A percentile compares a stretch with the other conserved stretches of the same genome.
Evolutionary conservation across 2,113 vertebrate genomes (phyloP).

Genomic region (Xenopus laevis): DNA sequence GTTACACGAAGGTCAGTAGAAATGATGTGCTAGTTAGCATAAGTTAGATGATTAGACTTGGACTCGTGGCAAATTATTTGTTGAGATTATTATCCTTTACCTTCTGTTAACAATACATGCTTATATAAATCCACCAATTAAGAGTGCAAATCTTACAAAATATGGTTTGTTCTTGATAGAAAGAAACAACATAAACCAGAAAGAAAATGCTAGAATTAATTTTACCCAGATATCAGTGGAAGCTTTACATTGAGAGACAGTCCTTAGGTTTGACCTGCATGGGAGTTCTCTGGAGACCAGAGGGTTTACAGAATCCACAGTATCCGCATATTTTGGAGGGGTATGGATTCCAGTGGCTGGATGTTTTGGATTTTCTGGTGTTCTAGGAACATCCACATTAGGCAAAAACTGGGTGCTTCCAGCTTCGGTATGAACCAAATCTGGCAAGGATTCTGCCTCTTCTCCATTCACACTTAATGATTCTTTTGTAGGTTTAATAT

Average conservation of each 20-base stretch:
- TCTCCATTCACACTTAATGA: background rate
- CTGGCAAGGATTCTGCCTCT: background rate
- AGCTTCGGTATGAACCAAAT: slow-evolving; percentile 54
- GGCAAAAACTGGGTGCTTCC: background rate
- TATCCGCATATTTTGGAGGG: background rate
- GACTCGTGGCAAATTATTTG: too few relatives aligned
- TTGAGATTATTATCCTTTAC: too few relatives aligned
- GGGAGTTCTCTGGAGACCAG: slow-evolving; percentile 13
- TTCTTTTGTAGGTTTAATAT: slow-evolving; percentile 36
- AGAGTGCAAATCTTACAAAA: too few relatives aligned
- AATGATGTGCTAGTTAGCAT: too few relatives aligned
- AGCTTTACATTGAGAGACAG: slow-evolving; percentile 51
- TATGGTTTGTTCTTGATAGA: too few relatives aligned
- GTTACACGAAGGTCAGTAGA: too few relatives aligned
- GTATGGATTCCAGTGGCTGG: background rate
- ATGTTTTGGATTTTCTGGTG: slow-evolving; percentile 38
- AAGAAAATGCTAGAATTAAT: background rate
- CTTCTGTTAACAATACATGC: too few relatives aligned
- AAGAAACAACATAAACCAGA: background rate
- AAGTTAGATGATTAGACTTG: too few relatives aligned
- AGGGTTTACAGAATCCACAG: background rate
- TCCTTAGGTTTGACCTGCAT: slow-evolving; percentile 31
- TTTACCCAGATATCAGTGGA: slow-evolving; percentile 75
- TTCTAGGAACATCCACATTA: background rate
- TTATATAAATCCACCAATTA: too few relatives aligned